Conservation (phyloP, 2,888 invertebrate genomes). For the Toxonevra muliebris region DNA sequence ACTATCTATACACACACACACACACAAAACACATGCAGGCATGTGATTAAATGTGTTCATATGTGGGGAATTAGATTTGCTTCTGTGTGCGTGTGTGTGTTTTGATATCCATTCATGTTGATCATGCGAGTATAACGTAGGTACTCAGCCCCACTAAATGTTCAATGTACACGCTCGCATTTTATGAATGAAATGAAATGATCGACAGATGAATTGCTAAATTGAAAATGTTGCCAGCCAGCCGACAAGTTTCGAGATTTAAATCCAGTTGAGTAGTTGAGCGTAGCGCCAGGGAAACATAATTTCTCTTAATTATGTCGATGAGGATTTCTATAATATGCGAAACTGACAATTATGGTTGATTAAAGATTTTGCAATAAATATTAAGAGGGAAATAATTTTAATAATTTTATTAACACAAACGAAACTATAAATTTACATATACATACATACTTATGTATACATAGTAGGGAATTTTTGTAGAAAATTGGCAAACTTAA, state of each 20-base stretch:
- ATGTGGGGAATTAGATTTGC: conserved; percentile 8
- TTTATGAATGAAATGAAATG: conserved; percentile 61
- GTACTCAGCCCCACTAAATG: too few relatives aligned
- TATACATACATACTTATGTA: neutral
- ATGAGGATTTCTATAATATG: conserved; percentile 46
- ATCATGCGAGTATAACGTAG: too few relatives aligned
- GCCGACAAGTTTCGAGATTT: conserved; percentile 13
- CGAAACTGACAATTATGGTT: conserved; percentile 46
- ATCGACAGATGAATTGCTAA: conserved; percentile 62
- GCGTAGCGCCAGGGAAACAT: conserved; percentile 55
- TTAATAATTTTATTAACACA: conserved; percentile 32
- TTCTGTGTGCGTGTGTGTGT: conserved; percentile 8
- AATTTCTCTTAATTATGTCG: conserved; percentile 60
- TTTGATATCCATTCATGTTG: neutral
- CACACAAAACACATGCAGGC: neutral
- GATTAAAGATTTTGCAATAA: conserved; percentile 44
- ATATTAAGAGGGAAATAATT: neutral
- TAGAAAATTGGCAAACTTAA: neutral
- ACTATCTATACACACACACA: neutral
- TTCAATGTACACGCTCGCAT: conserved; percentile 25
- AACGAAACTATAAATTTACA: too few relatives aligned
- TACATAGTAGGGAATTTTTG: conserved; percentile 7
- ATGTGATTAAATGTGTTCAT: conserved; percentile 3
- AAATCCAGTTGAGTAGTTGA: neutral
- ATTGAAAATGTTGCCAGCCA: conserved; percentile 36